Base-by-base conservation (phyloP, 2,888 invertebrate species). In the Blastobasis adustella region DNA sequence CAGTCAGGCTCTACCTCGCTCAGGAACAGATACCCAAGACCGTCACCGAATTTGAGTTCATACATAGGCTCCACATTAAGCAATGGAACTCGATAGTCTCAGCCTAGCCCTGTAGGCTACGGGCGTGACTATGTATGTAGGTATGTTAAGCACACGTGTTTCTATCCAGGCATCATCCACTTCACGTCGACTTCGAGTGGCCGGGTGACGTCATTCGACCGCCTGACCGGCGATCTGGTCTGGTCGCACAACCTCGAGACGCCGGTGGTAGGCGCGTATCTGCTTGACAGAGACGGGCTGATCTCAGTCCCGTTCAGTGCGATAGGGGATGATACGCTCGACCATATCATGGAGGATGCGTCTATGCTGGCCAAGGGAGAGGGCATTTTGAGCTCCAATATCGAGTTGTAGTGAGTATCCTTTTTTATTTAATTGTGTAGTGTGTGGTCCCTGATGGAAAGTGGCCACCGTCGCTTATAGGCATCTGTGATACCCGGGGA, bases 161-260 rank as follows among this genome's bases (percentile, higher is more conserved):
- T 38, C 37, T 38, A 42, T 56, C 69, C 76, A 97, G 97, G 95
- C 68, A 91, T 94, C 61, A 92, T 95, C 8, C 98, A 98, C 78
- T 95, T 98, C 73, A 93, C 97, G 0, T 96, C 96, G 0, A 97
- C 97, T 61, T 96, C 96, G 0, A 94, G 93, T 62, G 98, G 98
- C 0, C 90, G 93, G 51, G 90, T 97, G 39, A 92, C 96, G 60
- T 97, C 98, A 0, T 90, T 98, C 57, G 95, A 97, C 70, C 91
- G 94, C 47, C 91, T 92, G 66, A 90, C 92, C n/a, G 96, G 97
- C 0, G 92, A 93, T 56, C 89, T 96, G 49, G 81, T 96, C 36
- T 99, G 98, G 98, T 93, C 96, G 58, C 91, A 92, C 47, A 94
- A 98, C 76, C 91, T 97, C 43, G 93, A 93, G 50, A 96, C 97